A percentile compares a stretch with the other conserved stretches of the same genome.
Evolutionary conservation across 1,140 invertebrate genomes (phyloP).

Genomic region (Nymphalis io): DNA sequence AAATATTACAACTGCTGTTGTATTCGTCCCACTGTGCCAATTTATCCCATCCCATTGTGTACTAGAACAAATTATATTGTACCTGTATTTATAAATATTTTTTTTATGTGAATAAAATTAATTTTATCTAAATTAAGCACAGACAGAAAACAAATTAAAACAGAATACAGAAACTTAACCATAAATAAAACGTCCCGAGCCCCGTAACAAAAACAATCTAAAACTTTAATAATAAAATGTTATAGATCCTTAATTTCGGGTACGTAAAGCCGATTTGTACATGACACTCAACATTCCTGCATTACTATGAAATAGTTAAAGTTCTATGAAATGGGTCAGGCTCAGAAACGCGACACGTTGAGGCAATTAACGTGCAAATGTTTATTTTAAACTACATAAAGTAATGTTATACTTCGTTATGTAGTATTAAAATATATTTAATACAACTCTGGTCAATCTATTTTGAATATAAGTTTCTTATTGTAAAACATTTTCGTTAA

Average conservation of each 20-base stretch:
- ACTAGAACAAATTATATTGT: too few relatives aligned
- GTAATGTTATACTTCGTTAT: background rate
- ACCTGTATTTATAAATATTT: too few relatives aligned
- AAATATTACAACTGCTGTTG: too few relatives aligned
- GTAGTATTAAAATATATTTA: background rate
- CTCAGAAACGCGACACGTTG: conserved; percentile 30
- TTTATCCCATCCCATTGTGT: too few relatives aligned
- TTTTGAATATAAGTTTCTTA: too few relatives aligned
- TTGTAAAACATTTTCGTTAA: too few relatives aligned
- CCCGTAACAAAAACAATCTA: background rate
- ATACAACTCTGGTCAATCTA: background rate
- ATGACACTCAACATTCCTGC: conserved; percentile 23
- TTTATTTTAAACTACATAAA: background rate
- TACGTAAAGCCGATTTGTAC: conserved; percentile 24
- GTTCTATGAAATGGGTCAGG: conserved; percentile 24
- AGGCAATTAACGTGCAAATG: conserved; percentile 31
- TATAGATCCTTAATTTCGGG: conserved; percentile 17
- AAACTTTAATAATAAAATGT: conserved; percentile 19
- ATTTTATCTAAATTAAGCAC: too few relatives aligned
- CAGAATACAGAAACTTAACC: background rate
- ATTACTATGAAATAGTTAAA: background rate
- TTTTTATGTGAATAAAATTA: too few relatives aligned
- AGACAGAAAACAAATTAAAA: background rate
- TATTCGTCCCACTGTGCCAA: too few relatives aligned
- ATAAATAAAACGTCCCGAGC: background rate